Percentiles rank a stretch among this genome's conserved stretches.
phyloP scores from a whole-genome alignment of 2,113 vertebrate genomes.

The Otis tarda region DNA sequence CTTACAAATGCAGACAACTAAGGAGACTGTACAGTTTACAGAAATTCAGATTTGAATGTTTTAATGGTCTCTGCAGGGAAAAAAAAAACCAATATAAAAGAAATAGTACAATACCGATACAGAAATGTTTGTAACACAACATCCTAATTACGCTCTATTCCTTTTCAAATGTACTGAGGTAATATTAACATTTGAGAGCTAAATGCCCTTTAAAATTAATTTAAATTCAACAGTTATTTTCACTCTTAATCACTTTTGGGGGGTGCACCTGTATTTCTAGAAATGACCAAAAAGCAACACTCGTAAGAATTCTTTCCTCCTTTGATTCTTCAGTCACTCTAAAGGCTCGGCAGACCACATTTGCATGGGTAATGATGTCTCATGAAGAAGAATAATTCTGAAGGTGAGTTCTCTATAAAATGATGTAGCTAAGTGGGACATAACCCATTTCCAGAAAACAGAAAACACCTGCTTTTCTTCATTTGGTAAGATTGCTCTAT shows the following conservation, averaged over 20 bases:
- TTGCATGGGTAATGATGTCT: neutral
- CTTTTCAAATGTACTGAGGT: neutral
- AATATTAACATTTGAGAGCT: neutral
- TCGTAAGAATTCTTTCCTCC: neutral
- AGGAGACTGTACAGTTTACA: neutral
- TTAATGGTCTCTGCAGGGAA: neutral
- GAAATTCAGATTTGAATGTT: neutral
- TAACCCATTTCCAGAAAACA: neutral
- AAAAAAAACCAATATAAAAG: neutral
- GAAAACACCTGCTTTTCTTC: neutral
- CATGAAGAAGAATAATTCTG: neutral
- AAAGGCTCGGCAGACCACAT: neutral
- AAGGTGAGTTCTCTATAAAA: neutral
- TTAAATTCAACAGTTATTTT: neutral
- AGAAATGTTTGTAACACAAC: neutral
- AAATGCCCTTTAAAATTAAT: neutral
- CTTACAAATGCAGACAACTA: neutral
- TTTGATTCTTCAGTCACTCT: neutral
- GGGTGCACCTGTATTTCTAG: neutral
- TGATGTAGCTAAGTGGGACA: neutral
- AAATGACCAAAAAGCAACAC: neutral
- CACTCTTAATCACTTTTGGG: neutral
- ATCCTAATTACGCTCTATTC: neutral
- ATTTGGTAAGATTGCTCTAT: neutral
- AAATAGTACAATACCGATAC: neutral